phyloP scores from a whole-genome alignment of 2,888 invertebrate species.

The Emmelina monodactyla region DNA sequence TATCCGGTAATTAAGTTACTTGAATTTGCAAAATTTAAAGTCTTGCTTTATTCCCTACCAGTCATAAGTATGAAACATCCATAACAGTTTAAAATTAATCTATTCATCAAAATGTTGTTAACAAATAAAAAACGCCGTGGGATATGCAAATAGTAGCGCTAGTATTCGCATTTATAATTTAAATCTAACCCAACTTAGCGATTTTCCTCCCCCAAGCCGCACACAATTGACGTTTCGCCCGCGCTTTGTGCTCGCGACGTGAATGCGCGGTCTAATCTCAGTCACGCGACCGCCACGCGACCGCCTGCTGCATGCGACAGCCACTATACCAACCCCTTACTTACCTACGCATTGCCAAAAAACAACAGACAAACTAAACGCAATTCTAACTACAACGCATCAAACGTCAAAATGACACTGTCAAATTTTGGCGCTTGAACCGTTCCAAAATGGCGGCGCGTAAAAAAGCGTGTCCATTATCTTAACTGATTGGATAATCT shows the following conservation, averaged over 20 bases:
- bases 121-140: constrained; percentile 28
- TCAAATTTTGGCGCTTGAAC: constrained; percentile 29
- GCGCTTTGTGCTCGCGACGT: constrained; percentile 55
- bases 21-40: too few relatives aligned
- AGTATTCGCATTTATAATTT: constrained; percentile 57
- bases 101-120: constrained; percentile 4
- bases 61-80: too few relatives aligned
- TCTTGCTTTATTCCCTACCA: too few relatives aligned
- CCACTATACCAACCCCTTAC: constrained; percentile 29
- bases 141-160: constrained; percentile 59
- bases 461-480: constrained; percentile 64
- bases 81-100: background rate
- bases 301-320: constrained; percentile 51
- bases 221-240: constrained; percentile 54
- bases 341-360: constrained; percentile 22
- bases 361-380: constrained; percentile 17
- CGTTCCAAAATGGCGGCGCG: constrained; percentile 20
- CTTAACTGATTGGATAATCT: constrained; percentile 68
- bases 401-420: constrained; percentile 26
- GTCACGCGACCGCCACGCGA: constrained; percentile 56
- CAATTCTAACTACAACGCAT: constrained; percentile 21
- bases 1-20: too few relatives aligned
- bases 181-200: constrained; percentile 59
- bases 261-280: constrained; percentile 56
- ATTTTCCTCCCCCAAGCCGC: constrained; percentile 51